phyloP scores from a whole-genome alignment of 2,113 vertebrate species.

The Petrocephalus microphthalmus region DNA sequence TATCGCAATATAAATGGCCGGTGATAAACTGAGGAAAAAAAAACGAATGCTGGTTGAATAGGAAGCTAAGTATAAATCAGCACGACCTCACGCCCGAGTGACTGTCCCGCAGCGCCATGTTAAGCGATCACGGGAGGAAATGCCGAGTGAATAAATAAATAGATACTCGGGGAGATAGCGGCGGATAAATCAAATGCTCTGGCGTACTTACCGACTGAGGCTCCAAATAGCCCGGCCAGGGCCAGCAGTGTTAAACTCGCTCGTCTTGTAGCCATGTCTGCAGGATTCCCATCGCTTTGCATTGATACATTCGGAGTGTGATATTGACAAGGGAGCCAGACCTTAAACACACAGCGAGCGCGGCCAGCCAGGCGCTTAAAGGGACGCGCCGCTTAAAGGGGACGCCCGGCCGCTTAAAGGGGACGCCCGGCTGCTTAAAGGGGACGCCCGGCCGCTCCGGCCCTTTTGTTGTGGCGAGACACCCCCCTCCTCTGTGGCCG shows the following conservation, averaged over 20 bases:
- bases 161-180: background rate
- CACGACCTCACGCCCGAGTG: background rate
- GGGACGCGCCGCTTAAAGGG: slow-evolving; percentile 23
- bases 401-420: slow-evolving; percentile 22
- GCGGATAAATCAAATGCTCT: background rate
- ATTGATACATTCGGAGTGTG: slow-evolving; percentile 30
- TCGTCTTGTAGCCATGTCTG: slow-evolving; percentile 48
- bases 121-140: background rate
- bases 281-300: slow-evolving; percentile 42
- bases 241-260: slow-evolving; percentile 32
- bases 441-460: background rate
- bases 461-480: slow-evolving; percentile 17
- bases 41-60: background rate
- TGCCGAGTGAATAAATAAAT: slow-evolving; percentile 18
- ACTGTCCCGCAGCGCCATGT: slow-evolving; percentile 22
- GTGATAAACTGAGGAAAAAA: background rate
- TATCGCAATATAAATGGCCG: background rate
- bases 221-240: slow-evolving; percentile 32
- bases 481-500: background rate
- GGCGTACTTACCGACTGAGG: slow-evolving; percentile 42
- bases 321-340: slow-evolving; percentile 33
- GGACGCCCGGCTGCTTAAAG: slow-evolving; percentile 10
- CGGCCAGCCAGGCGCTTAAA: slow-evolving; percentile 25
- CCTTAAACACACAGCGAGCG: slow-evolving; percentile 23
- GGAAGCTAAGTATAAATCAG: slow-evolving; percentile 1